These are phyloP conservation scores for Sorex maritimensis DNA, from an alignment of 2,797 vertebrate species.

Conservation along the genomic window DNA sequence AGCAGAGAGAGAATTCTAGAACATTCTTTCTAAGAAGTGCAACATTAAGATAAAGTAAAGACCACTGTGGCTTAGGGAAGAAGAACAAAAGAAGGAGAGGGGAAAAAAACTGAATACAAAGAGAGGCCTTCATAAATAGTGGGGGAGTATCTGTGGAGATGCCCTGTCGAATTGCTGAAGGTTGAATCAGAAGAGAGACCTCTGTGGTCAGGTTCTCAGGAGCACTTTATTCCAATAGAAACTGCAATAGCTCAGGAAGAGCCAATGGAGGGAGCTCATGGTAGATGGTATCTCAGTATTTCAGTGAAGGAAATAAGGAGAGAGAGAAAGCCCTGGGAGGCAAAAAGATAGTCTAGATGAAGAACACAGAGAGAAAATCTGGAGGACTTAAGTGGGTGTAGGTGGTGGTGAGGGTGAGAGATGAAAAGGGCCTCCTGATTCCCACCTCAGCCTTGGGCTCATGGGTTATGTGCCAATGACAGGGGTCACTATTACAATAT, in stretches of 20 bases:
- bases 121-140: neutral
- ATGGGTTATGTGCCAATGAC: neutral
- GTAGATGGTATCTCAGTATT: neutral
- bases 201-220: too few species aligned
- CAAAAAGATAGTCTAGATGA: neutral
- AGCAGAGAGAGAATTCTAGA: too few species aligned
- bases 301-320: neutral
- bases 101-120: too few species aligned
- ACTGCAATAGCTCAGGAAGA: neutral
- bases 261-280: neutral
- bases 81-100: too few species aligned
- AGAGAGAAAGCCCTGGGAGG: too few species aligned
- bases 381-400: neutral
- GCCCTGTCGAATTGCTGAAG: too few species aligned
- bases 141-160: neutral
- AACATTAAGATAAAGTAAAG: too few species aligned
- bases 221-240: too few species aligned
- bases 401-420: neutral
- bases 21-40: too few species aligned
- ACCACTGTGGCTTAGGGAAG: too few species aligned
- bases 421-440: neutral
- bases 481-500: neutral
- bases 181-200: too few species aligned
- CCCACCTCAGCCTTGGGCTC: neutral
- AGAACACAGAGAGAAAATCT: neutral